These are phyloP conservation scores for Vimba vimba DNA, from an alignment of 2,113 vertebrate genomes.

Conservation along the genomic window DNA sequence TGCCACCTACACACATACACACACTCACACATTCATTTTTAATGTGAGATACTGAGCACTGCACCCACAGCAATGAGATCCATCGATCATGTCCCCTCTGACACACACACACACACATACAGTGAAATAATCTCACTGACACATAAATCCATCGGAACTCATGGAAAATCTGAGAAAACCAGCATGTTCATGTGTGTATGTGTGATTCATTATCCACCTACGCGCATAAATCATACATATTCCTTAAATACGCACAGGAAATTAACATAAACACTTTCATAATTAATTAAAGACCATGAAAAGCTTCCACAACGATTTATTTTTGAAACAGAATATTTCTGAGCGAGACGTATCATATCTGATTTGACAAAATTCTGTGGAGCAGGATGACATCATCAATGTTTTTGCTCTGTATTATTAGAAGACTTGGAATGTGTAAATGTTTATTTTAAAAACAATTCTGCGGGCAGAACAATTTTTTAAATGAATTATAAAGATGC, in stretches of 20 bases:
- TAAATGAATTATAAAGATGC: too few species aligned
- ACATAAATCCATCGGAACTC: constrained; percentile 11
- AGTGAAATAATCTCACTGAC: constrained; percentile 45
- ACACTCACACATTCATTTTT: constrained; percentile 85
- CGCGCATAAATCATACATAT: background rate
- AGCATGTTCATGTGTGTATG: background rate
- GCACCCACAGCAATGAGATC: constrained; percentile 87
- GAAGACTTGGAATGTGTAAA: background rate
- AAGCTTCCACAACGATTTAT: background rate
- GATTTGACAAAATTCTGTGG: too few species aligned
- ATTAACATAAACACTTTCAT: background rate
- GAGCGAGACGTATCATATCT: background rate
- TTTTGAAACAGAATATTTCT: background rate
- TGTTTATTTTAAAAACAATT: too few species aligned
- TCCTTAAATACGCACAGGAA: background rate
- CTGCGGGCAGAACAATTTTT: too few species aligned
- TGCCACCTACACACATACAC: constrained; percentile 64
- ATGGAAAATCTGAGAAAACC: background rate
- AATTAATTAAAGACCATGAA: background rate
- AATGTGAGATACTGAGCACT: constrained; percentile 85
- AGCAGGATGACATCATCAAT: background rate
- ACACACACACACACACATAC: constrained; percentile 48
- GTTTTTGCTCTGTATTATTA: background rate
- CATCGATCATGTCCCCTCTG: constrained; percentile 82
- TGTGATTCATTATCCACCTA: constrained; percentile 13